Evolutionary conservation across 2,113 vertebrate species (phyloP), one percentile per base, ranked within the genome.

Genomic region (Mobula hypostoma): DNA sequence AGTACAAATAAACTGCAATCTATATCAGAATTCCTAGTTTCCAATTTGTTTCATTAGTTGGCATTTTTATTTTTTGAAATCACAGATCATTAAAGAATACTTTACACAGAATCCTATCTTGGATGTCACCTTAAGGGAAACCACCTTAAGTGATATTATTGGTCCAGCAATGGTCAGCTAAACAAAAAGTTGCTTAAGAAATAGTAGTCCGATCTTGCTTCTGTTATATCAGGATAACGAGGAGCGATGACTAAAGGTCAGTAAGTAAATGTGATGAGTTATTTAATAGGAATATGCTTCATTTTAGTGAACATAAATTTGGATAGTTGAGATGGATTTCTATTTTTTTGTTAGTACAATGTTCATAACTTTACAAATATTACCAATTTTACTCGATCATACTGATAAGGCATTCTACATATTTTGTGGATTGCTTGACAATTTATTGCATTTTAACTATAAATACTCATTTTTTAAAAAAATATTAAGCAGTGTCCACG

Each of bases 391-490:
- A 61, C 27, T n/a, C 12, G 15, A 90, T 29, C 85, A 90, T 66
- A 17, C 85, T n/a, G 17, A 66, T 85, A 85, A 29, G 56, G 1
- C 61, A 32, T n/a, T 29, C 5, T 87, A 63, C 58, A 58, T 11
- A 29, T 27, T 58, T 68, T 90, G 85, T 93, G 56, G 17, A 36
- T 40, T 94, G 61, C 48, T 94, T 94, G 36, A 82, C n/a, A 58
- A 32, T 11, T 82, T 29, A 63, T 82, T 82, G 15, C 29, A 80
- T 19, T 56, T 85, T 61, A 85, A 12, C 56, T 85, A n/a, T 66
- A n/a, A 88, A 32, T 21, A 63, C 85, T 24, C 56, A n/a, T 27
- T 66, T 21, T 80, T 36, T 36, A 36, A 76, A 27, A 36, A 1
- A 9, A n/a, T 61, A 78, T 76, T 56, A 63, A 29, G 15, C n/a